A percentile compares a stretch with the other conserved stretches of the same genome.
Evolutionary conservation across 2,113 vertebrate genomes (phyloP).

Genomic region (Leptodactylus fuscus): DNA sequence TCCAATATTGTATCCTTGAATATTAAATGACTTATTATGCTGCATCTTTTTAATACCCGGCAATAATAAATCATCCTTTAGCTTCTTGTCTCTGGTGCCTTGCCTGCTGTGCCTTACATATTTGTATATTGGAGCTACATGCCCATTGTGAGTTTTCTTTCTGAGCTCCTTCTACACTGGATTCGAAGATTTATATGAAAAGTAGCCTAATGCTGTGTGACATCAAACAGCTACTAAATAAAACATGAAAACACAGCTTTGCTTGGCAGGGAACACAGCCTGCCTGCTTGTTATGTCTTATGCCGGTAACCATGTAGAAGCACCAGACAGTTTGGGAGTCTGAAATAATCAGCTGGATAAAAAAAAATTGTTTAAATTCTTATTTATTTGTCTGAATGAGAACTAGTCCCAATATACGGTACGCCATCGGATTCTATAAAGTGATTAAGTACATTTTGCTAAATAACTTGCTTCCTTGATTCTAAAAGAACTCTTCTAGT

Average conservation of each 20-base stretch:
- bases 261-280: slow-evolving; percentile 24
- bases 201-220: slow-evolving; percentile 47
- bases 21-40: background rate
- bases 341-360: slow-evolving; percentile 9
- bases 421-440: background rate
- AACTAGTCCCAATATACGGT: no score
- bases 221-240: slow-evolving; percentile 49
- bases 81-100: background rate
- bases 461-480: background rate
- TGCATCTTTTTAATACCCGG: background rate
- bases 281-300: slow-evolving; percentile 25
- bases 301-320: slow-evolving; percentile 37
- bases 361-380: background rate
- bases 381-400: slow-evolving; percentile 12
- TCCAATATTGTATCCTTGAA: background rate
- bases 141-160: slow-evolving; percentile 21
- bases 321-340: background rate
- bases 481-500: background rate
- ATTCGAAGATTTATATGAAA: slow-evolving; percentile 39
- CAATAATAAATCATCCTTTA: background rate
- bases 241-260: slow-evolving; percentile 43
- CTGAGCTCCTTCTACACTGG: background rate
- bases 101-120: slow-evolving; percentile 8
- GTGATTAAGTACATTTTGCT: background rate
- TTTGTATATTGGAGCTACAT: slow-evolving; percentile 1